A percentile compares a stretch with the other conserved stretches of the same genome.
These are phyloP conservation scores for Ectropis crepuscularia DNA, from an alignment of 2,888 invertebrate species.

Conservation along the genomic window DNA sequence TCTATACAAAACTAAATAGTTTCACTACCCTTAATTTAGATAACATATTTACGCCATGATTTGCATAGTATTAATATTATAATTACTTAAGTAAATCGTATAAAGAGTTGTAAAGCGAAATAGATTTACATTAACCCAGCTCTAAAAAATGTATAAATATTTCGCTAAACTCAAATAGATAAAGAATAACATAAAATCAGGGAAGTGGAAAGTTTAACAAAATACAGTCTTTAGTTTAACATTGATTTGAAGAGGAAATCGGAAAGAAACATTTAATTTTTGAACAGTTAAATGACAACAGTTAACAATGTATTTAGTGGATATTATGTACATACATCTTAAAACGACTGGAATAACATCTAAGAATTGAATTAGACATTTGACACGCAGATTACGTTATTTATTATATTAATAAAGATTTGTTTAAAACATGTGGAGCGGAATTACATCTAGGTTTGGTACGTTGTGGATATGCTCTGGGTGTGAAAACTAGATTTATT, in stretches of 20 bases:
- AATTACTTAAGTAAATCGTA: constrained; percentile 38
- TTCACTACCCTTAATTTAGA: constrained; percentile 70
- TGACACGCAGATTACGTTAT: constrained; percentile 48
- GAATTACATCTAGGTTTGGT: constrained; percentile 58
- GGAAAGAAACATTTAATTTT: constrained; percentile 1
- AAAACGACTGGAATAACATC: constrained; percentile 68
- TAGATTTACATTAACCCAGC: constrained; percentile 81
- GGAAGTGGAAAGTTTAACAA: constrained; percentile 44
- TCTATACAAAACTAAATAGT: constrained; percentile 79
- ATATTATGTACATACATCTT: constrained; percentile 80
- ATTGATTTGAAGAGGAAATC: constrained; percentile 54
- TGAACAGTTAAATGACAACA: constrained; percentile 34
- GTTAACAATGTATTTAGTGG: constrained; percentile 62
- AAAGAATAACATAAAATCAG: constrained; percentile 38
- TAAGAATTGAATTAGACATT: constrained; percentile 67
- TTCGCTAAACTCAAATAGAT: constrained; percentile 55
- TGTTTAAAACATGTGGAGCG: constrained; percentile 60
- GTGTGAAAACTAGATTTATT: constrained; percentile 53
- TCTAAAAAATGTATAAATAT: constrained; percentile 76
- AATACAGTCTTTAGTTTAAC: constrained; percentile 60
- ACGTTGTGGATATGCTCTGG: constrained; percentile 52
- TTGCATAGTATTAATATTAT: constrained; percentile 45
- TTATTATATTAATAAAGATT: constrained; percentile 50
- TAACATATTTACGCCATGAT: constrained; percentile 59
- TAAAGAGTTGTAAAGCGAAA: constrained; percentile 58